phyloP scores from a whole-genome alignment of 2,888 invertebrate species.

The Folsomia candida region DNA sequence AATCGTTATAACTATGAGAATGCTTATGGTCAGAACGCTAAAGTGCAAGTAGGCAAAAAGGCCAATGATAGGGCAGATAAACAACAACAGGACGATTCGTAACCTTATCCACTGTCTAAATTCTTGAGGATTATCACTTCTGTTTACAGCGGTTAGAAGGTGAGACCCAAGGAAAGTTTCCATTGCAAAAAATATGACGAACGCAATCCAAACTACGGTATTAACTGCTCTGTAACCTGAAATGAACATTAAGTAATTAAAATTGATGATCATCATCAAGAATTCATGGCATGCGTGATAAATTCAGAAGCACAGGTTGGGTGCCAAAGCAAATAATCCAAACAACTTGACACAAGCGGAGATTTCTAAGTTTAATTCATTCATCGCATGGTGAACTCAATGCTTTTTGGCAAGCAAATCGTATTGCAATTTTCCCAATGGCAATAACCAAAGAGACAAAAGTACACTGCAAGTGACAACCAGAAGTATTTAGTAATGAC shows the following conservation, averaged over 20 bases:
- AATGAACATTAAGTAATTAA: neutral
- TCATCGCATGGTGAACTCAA: no score
- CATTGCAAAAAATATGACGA: conserved; percentile 45
- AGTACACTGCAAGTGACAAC: no score
- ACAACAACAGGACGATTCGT: conserved; percentile 38
- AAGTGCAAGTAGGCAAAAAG: conserved; percentile 42
- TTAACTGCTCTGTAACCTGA: conserved; percentile 45
- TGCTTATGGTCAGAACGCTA: conserved; percentile 36
- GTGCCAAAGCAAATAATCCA: neutral
- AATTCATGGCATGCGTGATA: neutral
- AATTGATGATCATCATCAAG: neutral
- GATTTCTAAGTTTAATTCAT: no score
- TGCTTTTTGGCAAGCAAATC: neutral
- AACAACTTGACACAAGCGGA: no score
- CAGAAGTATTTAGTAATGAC: neutral
- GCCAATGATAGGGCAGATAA: conserved; percentile 39
- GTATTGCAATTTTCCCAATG: neutral
- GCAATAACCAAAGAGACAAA: no score
- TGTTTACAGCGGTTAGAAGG: conserved; percentile 40
- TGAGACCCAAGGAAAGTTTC: conserved; percentile 44
- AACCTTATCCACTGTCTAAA: conserved; percentile 45
- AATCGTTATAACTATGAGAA: conserved; percentile 34
- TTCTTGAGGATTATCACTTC: conserved; percentile 43
- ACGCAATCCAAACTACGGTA: conserved; percentile 45
- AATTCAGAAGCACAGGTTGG: neutral